Conservation (phyloP, 2,113 vertebrate genomes). For the Myotis yumanensis region DNA sequence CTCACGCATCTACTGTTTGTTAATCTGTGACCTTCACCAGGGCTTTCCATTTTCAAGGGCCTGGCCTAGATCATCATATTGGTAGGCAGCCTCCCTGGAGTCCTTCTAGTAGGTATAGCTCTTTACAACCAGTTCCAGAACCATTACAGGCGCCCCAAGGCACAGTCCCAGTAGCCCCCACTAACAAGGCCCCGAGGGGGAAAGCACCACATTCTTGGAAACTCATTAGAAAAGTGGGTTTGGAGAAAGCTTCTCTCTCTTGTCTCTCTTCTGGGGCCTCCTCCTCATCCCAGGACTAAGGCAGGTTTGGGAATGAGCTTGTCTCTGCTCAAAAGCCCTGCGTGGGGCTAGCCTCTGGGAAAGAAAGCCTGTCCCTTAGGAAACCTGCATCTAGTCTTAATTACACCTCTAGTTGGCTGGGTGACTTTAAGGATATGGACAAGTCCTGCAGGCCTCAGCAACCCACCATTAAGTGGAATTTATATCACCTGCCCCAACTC, state of each 20-base stretch:
- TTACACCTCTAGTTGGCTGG: background rate
- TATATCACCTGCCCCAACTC: background rate
- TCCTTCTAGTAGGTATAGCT: background rate
- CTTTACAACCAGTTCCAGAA: background rate
- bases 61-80: background rate
- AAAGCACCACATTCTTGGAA: background rate
- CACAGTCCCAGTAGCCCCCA: background rate
- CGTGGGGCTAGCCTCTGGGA: background rate
- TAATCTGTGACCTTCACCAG: background rate
- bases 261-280: background rate
- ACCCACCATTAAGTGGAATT: background rate
- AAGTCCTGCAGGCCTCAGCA: background rate
- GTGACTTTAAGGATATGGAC: background rate
- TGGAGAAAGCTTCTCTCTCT: background rate
- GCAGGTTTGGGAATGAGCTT: background rate
- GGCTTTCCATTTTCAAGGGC: background rate
- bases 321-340: background rate
- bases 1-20: background rate
- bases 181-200: constrained; percentile 24
- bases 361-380: background rate
- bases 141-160: background rate
- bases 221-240: background rate
- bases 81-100: background rate
- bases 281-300: background rate
- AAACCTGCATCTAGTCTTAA: background rate